These are phyloP conservation scores for Meliscaeva auricollis DNA, from an alignment of 2,888 invertebrate genomes.

Conservation along the genomic window DNA sequence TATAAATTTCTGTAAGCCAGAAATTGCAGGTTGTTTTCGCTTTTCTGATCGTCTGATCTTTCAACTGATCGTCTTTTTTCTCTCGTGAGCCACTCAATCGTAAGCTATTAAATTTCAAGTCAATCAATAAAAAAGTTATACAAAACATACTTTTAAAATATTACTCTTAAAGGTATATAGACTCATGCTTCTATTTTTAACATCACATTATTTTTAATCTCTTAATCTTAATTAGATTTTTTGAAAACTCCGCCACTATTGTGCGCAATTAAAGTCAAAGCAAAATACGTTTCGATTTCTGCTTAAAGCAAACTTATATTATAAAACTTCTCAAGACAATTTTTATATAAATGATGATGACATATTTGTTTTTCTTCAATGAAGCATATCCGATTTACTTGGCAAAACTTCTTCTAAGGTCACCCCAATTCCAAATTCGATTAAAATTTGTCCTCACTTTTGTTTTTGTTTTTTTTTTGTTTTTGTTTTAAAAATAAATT, in stretches of 20 bases:
- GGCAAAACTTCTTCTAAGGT: conserved; percentile 49
- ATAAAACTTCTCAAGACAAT: not conserved
- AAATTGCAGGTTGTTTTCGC: too few relatives aligned
- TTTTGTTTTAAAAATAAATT: conserved; percentile 16
- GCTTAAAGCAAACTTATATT: not conserved
- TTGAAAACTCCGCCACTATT: not conserved
- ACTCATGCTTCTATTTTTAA: conserved; percentile 15
- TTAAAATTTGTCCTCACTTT: conserved; percentile 34
- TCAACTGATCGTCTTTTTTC: too few relatives aligned
- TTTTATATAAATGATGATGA: conserved; percentile 56
- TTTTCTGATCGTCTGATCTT: too few relatives aligned
- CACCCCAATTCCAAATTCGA: conserved; percentile 31
- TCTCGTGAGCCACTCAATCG: too few relatives aligned
- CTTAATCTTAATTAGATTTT: conserved; percentile 8
- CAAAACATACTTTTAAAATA: too few relatives aligned
- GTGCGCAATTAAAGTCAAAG: not conserved
- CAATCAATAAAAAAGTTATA: too few relatives aligned
- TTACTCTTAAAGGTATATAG: not conserved
- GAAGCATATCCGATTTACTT: conserved; percentile 55
- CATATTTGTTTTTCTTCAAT: conserved; percentile 41
- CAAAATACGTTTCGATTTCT: not conserved
- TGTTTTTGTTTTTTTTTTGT: not conserved
- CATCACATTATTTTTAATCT: conserved; percentile 12
- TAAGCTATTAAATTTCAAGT: too few relatives aligned
- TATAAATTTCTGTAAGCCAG: too few relatives aligned